phyloP scores from a whole-genome alignment of 2,797 vertebrate species.

The Xiphorhynchus erythropygius region DNA sequence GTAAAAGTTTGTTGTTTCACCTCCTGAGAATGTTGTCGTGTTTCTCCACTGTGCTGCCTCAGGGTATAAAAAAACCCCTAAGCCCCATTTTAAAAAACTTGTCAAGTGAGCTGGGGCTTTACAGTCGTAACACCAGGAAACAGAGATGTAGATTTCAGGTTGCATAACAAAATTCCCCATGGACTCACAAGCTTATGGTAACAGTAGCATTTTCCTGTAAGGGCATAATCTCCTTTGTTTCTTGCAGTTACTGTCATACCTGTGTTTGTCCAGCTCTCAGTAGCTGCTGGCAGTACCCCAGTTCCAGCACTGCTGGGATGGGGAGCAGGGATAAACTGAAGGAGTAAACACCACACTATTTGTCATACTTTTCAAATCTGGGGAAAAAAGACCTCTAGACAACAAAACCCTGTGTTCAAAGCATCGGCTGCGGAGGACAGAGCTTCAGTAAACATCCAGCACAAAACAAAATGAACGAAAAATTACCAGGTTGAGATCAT shows the following conservation, averaged over 20 bases:
- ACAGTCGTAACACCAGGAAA: background rate
- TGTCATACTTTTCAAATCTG: background rate
- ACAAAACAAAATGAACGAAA: background rate
- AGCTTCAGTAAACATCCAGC: background rate
- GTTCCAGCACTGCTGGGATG: background rate
- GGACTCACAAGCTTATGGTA: background rate
- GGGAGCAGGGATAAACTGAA: background rate
- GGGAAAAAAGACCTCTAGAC: background rate
- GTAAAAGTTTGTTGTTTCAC: background rate
- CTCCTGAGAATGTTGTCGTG: background rate
- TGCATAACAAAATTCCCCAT: background rate
- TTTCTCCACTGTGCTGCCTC: background rate
- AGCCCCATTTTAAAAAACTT: background rate
- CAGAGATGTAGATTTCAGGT: background rate
- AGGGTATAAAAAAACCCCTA: background rate
- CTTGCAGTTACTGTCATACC: background rate
- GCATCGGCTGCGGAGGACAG: background rate
- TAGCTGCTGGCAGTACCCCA: background rate
- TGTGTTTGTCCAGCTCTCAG: background rate
- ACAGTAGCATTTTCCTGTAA: background rate
- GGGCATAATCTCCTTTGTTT: background rate
- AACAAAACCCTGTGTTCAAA: background rate
- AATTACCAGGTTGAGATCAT: background rate
- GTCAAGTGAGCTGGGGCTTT: accelerated
- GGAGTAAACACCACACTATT: background rate